Percentiles rank a stretch among this genome's conserved stretches.
Evolutionary conservation across 2,113 vertebrate genomes (phyloP).

Genomic region (Galemys pyrenaicus): DNA sequence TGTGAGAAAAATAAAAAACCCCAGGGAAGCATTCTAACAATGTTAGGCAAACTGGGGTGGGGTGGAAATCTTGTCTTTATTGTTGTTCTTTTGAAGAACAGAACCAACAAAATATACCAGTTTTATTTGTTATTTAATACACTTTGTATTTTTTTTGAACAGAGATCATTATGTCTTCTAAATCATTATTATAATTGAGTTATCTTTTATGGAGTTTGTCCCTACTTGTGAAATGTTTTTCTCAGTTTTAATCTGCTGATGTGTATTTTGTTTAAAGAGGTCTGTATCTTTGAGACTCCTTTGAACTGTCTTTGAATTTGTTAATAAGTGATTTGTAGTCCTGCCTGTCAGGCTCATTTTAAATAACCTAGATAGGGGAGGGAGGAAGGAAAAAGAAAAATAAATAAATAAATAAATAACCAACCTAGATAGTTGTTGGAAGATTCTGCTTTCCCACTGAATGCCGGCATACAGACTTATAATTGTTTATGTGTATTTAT

Average conservation of each 20-base stretch:
- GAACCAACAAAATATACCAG: conserved; percentile 1
- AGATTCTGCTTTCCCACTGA: conserved; percentile 35
- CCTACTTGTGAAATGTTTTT: neutral
- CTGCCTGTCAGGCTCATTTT: conserved; percentile 40
- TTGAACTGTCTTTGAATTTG: conserved; percentile 21
- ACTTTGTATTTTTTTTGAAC: conserved; percentile 10
- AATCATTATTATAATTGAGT: conserved; percentile 29
- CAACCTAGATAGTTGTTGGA: conserved; percentile 3
- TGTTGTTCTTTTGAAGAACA: conserved; percentile 35
- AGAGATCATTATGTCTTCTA: neutral
- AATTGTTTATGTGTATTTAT: conserved; percentile 66
- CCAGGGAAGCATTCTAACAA: neutral
- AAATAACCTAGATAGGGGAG: conserved; percentile 1
- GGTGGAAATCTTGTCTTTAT: conserved; percentile 37
- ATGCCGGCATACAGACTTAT: neutral
- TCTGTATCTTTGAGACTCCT: conserved; percentile 41
- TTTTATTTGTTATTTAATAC: conserved; percentile 1
- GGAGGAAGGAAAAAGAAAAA: too few relatives aligned
- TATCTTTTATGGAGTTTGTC: conserved; percentile 1
- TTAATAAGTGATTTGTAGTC: conserved; percentile 49
- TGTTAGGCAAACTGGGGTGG: neutral
- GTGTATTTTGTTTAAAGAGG: conserved; percentile 44
- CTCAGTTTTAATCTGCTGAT: neutral
- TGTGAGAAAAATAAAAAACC: conserved; percentile 29
- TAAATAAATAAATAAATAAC: too few relatives aligned